Evolutionary conservation across 2,888 invertebrate species (phyloP).

Genomic region (Pimpla rufipes): DNA sequence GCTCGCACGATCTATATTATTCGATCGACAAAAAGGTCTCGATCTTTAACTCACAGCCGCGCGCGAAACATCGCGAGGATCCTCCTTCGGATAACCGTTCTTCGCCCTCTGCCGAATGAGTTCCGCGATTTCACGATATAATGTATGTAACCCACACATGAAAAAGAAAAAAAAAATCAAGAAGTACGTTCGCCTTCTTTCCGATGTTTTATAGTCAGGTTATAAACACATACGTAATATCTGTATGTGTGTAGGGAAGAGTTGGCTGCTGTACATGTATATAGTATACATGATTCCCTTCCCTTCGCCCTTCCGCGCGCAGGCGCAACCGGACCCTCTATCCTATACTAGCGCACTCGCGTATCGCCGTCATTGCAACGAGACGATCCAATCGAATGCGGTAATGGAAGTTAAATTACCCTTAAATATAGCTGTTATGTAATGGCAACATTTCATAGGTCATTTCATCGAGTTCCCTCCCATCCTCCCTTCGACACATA

Average conservation of each 20-base stretch:
- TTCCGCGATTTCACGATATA: conserved; percentile 60
- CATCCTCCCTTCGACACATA: conserved; percentile 27
- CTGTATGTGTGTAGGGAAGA: too few relatives aligned
- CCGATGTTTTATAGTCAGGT: conserved; percentile 43
- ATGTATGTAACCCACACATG: conserved; percentile 29
- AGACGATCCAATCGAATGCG: conserved; percentile 54
- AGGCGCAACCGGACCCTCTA: conserved; percentile 13
- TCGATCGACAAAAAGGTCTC: conserved; percentile 61
- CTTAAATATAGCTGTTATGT: conserved; percentile 66
- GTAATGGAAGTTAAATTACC: conserved; percentile 64
- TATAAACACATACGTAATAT: conserved; percentile 37
- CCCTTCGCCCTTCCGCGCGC: not conserved
- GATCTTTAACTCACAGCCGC: conserved; percentile 40
- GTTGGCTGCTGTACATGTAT: too few relatives aligned
- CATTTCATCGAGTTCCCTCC: conserved; percentile 56
- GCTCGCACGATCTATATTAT: conserved; percentile 60
- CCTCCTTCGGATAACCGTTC: conserved; percentile 43
- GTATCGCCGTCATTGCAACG: conserved; percentile 30
- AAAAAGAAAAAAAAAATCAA: too few relatives aligned
- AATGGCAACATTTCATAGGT: conserved; percentile 62
- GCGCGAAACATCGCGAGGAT: conserved; percentile 31
- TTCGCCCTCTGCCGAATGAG: conserved; percentile 37
- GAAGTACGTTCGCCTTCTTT: not conserved
- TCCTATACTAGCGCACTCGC: conserved; percentile 10
- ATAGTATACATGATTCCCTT: not conserved